Conservation (phyloP, 2,797 vertebrate genomes). For the Propithecus deckenii region DNA sequence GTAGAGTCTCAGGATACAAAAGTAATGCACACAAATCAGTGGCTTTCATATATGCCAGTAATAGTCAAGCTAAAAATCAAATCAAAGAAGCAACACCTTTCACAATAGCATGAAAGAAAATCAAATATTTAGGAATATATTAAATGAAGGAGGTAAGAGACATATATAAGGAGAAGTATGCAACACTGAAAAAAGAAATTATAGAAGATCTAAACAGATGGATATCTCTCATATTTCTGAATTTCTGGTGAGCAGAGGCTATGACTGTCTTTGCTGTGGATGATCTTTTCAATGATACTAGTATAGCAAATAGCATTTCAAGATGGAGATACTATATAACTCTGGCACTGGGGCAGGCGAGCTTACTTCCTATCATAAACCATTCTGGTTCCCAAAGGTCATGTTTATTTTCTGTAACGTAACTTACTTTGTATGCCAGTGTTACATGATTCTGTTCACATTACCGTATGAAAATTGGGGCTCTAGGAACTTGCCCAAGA, state of each 20-base stretch:
- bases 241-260: not conserved
- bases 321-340: not conserved
- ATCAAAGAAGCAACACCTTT: too few relatives aligned
- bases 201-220: too few relatives aligned
- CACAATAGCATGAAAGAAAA: too few relatives aligned
- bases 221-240: not conserved
- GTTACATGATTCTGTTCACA: not conserved
- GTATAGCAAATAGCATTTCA: not conserved
- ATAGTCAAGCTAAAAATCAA: too few relatives aligned
- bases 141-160: too few relatives aligned
- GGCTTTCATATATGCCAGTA: too few relatives aligned
- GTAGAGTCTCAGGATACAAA: too few relatives aligned
- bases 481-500: not conserved
- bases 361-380: not conserved
- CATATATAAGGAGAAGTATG: too few relatives aligned
- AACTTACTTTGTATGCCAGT: not conserved
- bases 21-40: too few relatives aligned
- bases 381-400: not conserved
- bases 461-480: not conserved
- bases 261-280: not conserved
- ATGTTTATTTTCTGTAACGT: not conserved
- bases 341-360: not conserved
- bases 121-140: too few relatives aligned
- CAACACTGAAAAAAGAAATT: too few relatives aligned
- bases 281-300: not conserved